Percentiles rank a stretch among this genome's conserved stretches.
Evolutionary conservation across 2,888 invertebrate species (phyloP).

Genomic region (Drosophila neonasuta): DNA sequence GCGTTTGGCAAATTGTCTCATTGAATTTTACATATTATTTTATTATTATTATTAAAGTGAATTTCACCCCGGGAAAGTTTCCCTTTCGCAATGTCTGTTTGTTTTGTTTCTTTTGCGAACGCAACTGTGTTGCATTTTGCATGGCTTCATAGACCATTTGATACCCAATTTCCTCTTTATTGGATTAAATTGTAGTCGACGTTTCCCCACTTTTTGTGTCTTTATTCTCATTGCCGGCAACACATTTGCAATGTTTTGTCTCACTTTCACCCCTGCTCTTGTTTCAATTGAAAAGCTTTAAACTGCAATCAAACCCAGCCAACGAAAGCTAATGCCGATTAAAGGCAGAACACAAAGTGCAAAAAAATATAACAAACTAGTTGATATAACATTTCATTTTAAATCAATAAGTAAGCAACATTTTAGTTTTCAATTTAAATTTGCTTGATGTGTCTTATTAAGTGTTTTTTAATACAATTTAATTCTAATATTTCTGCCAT

Average conservation of each 20-base stretch:
- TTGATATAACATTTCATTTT: background rate
- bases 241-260: slow-evolving; percentile 25
- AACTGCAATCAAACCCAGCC: slow-evolving; percentile 58
- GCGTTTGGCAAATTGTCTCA: slow-evolving; percentile 13
- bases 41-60: slow-evolving; percentile 3
- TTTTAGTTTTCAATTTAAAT: no score
- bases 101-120: background rate
- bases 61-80: background rate
- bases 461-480: no score
- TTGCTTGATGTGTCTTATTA: no score
- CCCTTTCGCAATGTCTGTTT: background rate
- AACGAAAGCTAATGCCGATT: slow-evolving; percentile 56
- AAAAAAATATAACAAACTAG: slow-evolving; percentile 10
- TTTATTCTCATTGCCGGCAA: slow-evolving; percentile 21
- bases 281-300: slow-evolving; percentile 34
- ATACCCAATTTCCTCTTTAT: slow-evolving; percentile 73
- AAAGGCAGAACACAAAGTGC: slow-evolving; percentile 32
- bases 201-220: slow-evolving; percentile 17
- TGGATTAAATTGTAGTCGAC: slow-evolving; percentile 63
- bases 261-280: slow-evolving; percentile 25
- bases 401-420: background rate
- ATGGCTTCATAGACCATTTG: slow-evolving; percentile 68
- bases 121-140: slow-evolving; percentile 20
- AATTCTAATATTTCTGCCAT: no score
- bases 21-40: slow-evolving; percentile 3